Evolutionary conservation across 2,888 invertebrate species (phyloP), one percentile per base, ranked within the genome.

Genomic region (Drosophila limbata): DNA sequence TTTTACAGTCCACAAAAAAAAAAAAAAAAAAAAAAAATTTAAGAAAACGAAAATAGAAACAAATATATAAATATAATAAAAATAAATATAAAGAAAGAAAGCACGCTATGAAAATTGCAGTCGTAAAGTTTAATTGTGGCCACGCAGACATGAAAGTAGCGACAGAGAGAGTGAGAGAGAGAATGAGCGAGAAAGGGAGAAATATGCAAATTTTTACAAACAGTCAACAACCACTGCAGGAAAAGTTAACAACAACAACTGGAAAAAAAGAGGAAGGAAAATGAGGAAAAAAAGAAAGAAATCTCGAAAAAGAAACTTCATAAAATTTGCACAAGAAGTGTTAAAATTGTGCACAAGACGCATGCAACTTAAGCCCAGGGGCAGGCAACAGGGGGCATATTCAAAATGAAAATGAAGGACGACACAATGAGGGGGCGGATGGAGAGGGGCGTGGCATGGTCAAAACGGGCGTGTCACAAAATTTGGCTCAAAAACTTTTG

Each of bases 271-370:
- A 33, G 19, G 50, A 35, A 44, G 15, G 2, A 37, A 57, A 57
- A 28, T 9, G 13, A 37, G 35, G 33, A n/a, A 59, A 37, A 55
- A 65, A 42, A 47, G 4, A 50, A 66, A 65, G 52, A 71, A 42
- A 61, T 56, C 56, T 67, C 25, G 28, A 47, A 65, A 72, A 78
- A 72, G 62, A 71, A 84, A 74, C 61, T 85, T 85, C 88, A 76
- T 83, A 71, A 79, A 88, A 82, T 87, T 84, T 86, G 74, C 86
- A 88, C 81, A 88, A 88, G 77, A 85, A 88, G 85, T 85, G 85
- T 88, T 85, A 77, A 80, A 81, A 85, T 76, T 76, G 76, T 79
- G 73, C 78, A 73, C 75, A 81, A 83, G 71, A 74, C 72, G 81
- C 84, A 81, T 71, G 81, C 83, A 85, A 84, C 78, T 81, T 66